These are phyloP conservation scores for Drepana falcataria DNA, from an alignment of 2,888 invertebrate species.

Conservation along the genomic window DNA sequence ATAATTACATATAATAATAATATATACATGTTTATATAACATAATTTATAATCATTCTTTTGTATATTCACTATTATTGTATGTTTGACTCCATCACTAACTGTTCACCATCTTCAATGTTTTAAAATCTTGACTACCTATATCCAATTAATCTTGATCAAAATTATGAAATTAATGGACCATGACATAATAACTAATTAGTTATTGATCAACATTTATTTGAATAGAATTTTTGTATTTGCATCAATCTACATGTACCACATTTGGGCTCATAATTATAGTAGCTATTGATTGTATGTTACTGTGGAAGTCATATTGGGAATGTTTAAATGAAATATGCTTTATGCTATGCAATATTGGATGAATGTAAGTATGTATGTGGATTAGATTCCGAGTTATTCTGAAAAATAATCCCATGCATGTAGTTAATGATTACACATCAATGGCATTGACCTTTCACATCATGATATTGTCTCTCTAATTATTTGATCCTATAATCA, in stretches of 20 bases:
- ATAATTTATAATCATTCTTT: conserved; percentile 3
- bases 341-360: neutral
- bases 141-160: conserved; percentile 39
- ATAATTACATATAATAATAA: conserved; percentile 5
- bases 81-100: neutral
- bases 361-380: neutral
- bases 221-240: conserved; percentile 48
- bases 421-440: conserved; percentile 34
- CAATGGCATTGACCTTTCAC: conserved; percentile 51
- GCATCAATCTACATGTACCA: conserved; percentile 45
- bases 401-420: conserved; percentile 10
- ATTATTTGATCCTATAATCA: conserved; percentile 71
- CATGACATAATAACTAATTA: conserved; percentile 60
- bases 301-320: conserved; percentile 48
- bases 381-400: conserved; percentile 13
- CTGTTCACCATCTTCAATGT: conserved; percentile 13
- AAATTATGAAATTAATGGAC: conserved; percentile 56
- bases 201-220: conserved; percentile 75
- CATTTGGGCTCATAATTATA: conserved; percentile 48
- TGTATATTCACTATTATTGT: conserved; percentile 2
- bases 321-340: neutral
- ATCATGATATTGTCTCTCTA: conserved; percentile 73
- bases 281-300: conserved; percentile 37
- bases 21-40: conserved; percentile 12
- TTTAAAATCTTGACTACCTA: conserved; percentile 21